Percentiles rank a stretch among this genome's conserved stretches.
Conservation (phyloP, 2,888 invertebrate species). For the Priocnemis perturbator region DNA sequence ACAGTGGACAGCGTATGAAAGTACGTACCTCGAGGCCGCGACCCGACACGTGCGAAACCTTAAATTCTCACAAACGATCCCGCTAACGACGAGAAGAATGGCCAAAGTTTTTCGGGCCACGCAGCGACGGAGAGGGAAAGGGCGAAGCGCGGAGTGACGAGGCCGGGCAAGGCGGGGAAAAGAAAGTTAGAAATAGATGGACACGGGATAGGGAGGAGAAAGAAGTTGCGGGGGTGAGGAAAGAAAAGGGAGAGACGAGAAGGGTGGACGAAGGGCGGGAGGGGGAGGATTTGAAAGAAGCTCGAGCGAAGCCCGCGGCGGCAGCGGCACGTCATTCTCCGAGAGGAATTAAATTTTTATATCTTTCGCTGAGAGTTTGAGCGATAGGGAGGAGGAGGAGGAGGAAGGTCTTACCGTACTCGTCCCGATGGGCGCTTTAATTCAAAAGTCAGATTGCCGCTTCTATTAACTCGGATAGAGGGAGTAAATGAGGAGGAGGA, state of each 20-base stretch:
- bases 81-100: constrained; percentile 50
- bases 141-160: constrained; percentile 22
- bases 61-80: constrained; percentile 48
- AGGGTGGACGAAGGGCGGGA: constrained; percentile 28
- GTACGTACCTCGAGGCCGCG: too few species aligned
- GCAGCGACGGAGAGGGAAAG: constrained; percentile 8
- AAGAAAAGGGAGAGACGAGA: constrained; percentile 44
- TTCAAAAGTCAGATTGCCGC: constrained; percentile 42
- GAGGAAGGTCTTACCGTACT: constrained; percentile 35
- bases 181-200: constrained; percentile 48
- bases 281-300: constrained; percentile 32
- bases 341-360: constrained; percentile 75
- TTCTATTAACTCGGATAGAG: constrained; percentile 23
- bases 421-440: constrained; percentile 49
- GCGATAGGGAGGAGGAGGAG: constrained; percentile 61
- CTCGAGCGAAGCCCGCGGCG: constrained; percentile 56
- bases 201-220: constrained; percentile 46
- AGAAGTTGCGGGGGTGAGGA: constrained; percentile 42
- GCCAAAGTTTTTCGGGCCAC: constrained; percentile 44
- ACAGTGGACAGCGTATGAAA: too few species aligned
- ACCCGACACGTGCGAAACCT: constrained; percentile 20
- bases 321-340: constrained; percentile 66
- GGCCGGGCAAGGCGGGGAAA: constrained; percentile 40
- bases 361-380: constrained; percentile 73
- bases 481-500: constrained; percentile 6